Evolutionary conservation across 92 coral and sea anemone genomes (phyloP).

Genomic region (Zoanthus sansibaricus): DNA sequence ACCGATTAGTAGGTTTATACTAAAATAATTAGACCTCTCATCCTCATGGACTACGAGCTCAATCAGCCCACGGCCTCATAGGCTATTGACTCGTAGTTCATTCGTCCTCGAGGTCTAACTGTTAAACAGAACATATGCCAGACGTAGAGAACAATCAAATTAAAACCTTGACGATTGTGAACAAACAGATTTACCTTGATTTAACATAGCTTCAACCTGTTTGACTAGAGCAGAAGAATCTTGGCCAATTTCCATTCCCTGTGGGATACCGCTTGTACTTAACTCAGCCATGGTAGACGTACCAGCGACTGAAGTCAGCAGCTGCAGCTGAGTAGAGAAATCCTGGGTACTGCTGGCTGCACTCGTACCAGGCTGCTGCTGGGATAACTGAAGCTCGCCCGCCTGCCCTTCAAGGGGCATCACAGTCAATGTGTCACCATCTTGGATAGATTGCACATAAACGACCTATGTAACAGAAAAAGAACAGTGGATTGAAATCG

Average conservation of each 20-base stretch:
- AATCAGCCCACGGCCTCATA: too few relatives aligned
- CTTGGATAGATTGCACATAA: constrained; percentile 86
- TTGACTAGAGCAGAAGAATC: constrained; percentile 64
- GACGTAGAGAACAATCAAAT: too few relatives aligned
- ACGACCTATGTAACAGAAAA: constrained; percentile 69
- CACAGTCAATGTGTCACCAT: constrained; percentile 80
- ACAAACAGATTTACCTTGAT: constrained; percentile 60
- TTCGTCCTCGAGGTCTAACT: too few relatives aligned
- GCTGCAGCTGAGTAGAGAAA: constrained; percentile 70
- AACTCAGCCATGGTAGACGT: constrained; percentile 56
- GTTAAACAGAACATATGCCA: too few relatives aligned
- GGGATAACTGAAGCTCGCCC: constrained; percentile 59
- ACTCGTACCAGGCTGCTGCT: constrained; percentile 52
- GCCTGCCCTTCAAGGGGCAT: constrained; percentile 83
- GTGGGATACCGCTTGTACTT: constrained; percentile 51
- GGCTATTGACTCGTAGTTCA: too few relatives aligned
- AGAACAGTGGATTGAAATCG: neutral
- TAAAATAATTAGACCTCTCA: too few relatives aligned
- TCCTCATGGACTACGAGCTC: too few relatives aligned
- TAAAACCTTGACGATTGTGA: too few relatives aligned
- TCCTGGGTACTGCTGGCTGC: constrained; percentile 48
- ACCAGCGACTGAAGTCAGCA: constrained; percentile 67
- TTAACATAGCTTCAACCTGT: constrained; percentile 80
- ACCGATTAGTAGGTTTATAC: too few relatives aligned
- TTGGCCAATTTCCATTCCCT: constrained; percentile 55